Base-by-base conservation (phyloP, 2,113 vertebrate species). In the Pampusana beccarii region DNA sequence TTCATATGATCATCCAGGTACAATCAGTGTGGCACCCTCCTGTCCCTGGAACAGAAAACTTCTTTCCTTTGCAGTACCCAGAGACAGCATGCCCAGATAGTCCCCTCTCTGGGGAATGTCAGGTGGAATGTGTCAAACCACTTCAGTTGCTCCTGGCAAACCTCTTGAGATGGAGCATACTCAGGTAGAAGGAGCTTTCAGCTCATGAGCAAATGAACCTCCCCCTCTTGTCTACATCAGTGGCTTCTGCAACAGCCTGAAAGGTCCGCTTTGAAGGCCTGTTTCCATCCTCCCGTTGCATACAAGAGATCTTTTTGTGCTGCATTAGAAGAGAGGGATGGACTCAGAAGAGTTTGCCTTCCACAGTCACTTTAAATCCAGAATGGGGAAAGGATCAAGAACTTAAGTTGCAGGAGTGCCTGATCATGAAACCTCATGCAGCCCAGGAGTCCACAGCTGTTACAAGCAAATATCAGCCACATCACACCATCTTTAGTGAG, bases 401-500 rank as follows among this genome's bases (percentile, higher is more conserved):
- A 81, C 58, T 74, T 46, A 70, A 40, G 50, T 58, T 70, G 42
- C 50, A 38, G 20, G 31, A 56, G 16, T 53, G 36, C 29, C 28
- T 58, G 34, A 53, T 84, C 61, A 8, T 19, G 54, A 69, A 62
- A 28, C 42, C 50, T 74, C 15, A 3, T 21, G 70, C 75, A 71
- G 26, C 29, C 29, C 36, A 56, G 21, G 79, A 79, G 44, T 42
- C 25, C n/a, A 19, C 36, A 46, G 48, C 13, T 46, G 42, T 38
- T 34, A 13, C 9, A 75, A 80, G 42, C 54, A 44, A 80, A 38
- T 38, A 12, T 12, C 48, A 80, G 28, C 28, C 33, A 2, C 3
- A 13, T 75, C 42, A 15, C 24, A 53, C 56, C 1, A 0, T 28
- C 53, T 34, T 36, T 29, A 24, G 13, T 0, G 3, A 56, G 25